These are phyloP conservation scores for Apus apus DNA, from an alignment of 2,113 vertebrate genomes.

Conservation along the genomic window DNA sequence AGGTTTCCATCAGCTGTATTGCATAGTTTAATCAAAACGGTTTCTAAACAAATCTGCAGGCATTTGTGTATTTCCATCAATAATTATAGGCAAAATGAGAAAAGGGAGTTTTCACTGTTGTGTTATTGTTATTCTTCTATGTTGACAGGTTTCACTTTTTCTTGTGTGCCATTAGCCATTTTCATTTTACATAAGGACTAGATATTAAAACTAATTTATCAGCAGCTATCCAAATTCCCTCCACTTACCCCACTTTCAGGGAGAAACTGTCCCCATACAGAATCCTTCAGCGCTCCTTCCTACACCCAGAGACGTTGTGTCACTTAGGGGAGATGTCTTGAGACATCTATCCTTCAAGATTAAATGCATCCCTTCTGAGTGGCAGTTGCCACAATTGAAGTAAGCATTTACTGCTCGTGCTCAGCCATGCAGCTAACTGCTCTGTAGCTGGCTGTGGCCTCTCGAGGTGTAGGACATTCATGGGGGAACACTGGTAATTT, in stretches of 20 bases:
- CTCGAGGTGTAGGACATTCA: constrained; percentile 79
- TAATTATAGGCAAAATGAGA: not conserved
- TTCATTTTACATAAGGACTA: not conserved
- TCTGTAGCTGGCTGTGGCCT: constrained; percentile 78
- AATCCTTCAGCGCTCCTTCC: not conserved
- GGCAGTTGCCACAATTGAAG: constrained; percentile 77
- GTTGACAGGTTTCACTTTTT: not conserved
- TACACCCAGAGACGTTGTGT: constrained; percentile 37
- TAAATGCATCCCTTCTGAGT: constrained; percentile 75
- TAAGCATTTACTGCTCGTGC: constrained; percentile 78
- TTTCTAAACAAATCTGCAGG: not conserved
- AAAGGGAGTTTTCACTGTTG: not conserved
- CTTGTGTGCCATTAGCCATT: not conserved
- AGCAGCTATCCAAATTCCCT: not conserved
- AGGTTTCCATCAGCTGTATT: not conserved
- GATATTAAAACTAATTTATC: not conserved
- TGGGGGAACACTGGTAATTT: constrained; percentile 78
- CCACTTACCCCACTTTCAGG: not conserved
- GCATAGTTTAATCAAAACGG: not conserved
- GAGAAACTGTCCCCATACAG: not conserved
- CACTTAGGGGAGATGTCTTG: constrained; percentile 52
- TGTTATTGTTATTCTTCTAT: not conserved
- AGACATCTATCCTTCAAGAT: constrained; percentile 77
- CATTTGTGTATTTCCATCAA: not conserved
- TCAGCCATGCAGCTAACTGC: constrained; percentile 81